phyloP scores from a whole-genome alignment of 2,797 vertebrate genomes.

The Perodicticus potto region DNA sequence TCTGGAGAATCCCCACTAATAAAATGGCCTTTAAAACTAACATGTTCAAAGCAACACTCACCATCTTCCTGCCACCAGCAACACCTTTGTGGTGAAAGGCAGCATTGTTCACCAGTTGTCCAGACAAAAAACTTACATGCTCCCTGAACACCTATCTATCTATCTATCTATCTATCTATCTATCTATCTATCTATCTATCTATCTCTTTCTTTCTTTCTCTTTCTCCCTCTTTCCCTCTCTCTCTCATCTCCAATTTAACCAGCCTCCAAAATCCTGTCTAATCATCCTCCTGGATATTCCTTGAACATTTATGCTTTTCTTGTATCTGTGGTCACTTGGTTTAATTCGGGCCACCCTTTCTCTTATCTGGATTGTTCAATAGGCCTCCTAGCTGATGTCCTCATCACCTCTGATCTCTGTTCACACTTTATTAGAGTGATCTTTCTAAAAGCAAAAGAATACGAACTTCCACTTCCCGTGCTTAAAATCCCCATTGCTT shows the following conservation, averaged over 20 bases:
- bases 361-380: background rate
- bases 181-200: background rate
- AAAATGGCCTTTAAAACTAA: background rate
- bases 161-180: background rate
- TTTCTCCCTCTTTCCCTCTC: background rate
- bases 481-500: background rate
- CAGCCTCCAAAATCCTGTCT: constrained; percentile 18
- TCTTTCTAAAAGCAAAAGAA: constrained; percentile 22
- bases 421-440: background rate
- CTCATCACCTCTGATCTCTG: background rate
- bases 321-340: background rate
- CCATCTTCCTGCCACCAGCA: background rate
- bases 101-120: background rate
- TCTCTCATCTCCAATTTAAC: background rate
- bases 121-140: background rate
- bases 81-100: background rate
- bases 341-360: background rate
- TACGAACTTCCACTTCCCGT: background rate
- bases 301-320: background rate
- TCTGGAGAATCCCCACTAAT: background rate
- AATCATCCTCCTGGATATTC: background rate
- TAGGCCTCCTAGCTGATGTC: background rate
- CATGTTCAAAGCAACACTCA: background rate
- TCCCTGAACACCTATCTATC: background rate
- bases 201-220: background rate